A percentile compares a stretch with the other conserved stretches of the same genome.
These are phyloP conservation scores for Penaeus japonicus DNA, from an alignment of 1,140 invertebrate species.

Conservation along the genomic window DNA sequence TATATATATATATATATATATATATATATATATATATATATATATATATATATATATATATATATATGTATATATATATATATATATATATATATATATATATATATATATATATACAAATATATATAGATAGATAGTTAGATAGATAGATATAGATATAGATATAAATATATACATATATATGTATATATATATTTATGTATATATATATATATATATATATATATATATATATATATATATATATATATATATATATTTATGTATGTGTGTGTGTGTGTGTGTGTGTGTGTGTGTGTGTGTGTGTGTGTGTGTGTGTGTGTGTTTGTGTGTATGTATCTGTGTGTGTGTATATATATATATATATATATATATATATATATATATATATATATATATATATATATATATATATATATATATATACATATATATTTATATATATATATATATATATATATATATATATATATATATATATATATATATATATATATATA, in stretches of 20 bases:
- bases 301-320: background rate
- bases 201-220: conserved; percentile 4
- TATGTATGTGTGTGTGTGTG: background rate
- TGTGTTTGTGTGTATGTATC: background rate
- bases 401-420: conserved; percentile 6
- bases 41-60: conserved; percentile 1
- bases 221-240: conserved; percentile 6
- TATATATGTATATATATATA: background rate
- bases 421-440: background rate
- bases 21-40: conserved; percentile 4
- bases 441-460: conserved; percentile 6
- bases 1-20: background rate
- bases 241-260: background rate
- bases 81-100: conserved; percentile 6
- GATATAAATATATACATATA: background rate
- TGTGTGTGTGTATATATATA: background rate
- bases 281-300: background rate
- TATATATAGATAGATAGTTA: background rate
- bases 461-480: conserved; percentile 6
- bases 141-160: background rate
- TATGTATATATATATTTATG: background rate
- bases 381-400: conserved; percentile 6
- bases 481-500: conserved; percentile 6
- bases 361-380: conserved; percentile 1
- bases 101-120: background rate